Percentiles rank a stretch among this genome's conserved stretches.
Evolutionary conservation across 2,113 vertebrate species (phyloP).

Genomic region (Pogonocichla stellata): DNA sequence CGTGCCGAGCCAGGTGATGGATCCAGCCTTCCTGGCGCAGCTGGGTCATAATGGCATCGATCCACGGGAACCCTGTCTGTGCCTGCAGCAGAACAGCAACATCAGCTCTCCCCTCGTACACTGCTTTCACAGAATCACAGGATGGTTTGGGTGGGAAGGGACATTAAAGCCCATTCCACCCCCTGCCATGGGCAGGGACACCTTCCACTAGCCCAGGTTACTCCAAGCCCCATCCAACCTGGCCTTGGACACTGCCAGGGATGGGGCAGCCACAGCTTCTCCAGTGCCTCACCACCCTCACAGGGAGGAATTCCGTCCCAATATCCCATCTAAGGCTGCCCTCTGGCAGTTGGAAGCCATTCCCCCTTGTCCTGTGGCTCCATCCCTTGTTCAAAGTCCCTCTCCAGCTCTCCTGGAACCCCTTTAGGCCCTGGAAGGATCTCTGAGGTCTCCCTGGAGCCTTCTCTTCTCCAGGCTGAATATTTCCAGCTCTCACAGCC

Average conservation of each 20-base stretch:
- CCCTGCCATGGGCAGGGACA: neutral
- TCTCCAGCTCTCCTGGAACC: neutral
- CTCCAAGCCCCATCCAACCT: accelerated
- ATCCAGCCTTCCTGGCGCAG: conserved; percentile 95
- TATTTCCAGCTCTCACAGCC: neutral
- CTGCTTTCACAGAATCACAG: neutral
- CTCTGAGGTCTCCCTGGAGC: neutral
- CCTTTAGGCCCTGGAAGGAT: neutral
- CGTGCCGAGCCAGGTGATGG: conserved; percentile 91
- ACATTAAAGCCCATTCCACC: neutral
- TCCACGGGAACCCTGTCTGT: conserved; percentile 92
- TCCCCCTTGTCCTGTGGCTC: neutral
- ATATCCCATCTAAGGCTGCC: neutral
- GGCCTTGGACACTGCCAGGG: neutral
- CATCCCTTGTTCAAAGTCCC: neutral
- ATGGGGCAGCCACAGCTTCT: neutral
- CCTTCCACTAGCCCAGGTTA: accelerated
- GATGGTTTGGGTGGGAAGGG: neutral
- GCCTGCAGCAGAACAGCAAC: conserved; percentile 56
- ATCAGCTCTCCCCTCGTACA: neutral
- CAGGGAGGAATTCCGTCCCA: neutral
- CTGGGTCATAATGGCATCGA: conserved; percentile 96
- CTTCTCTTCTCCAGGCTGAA: neutral
- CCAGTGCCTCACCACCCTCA: neutral
- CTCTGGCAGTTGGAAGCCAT: neutral